These are phyloP conservation scores for Lanius ludovicianus DNA, from an alignment of 2,113 vertebrate genomes.

Conservation along the genomic window DNA sequence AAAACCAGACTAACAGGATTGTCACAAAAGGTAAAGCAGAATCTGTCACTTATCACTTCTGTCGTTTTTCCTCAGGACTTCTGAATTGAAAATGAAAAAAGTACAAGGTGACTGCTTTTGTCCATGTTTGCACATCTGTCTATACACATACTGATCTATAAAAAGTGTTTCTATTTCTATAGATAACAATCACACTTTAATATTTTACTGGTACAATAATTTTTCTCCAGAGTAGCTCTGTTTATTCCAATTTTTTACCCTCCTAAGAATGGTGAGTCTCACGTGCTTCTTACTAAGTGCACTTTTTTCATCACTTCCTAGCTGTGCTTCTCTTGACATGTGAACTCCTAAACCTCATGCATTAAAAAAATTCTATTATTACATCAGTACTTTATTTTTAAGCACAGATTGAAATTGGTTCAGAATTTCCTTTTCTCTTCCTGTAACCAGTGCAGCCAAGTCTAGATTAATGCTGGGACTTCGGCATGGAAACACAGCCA, in stretches of 20 bases:
- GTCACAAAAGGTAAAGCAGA: neutral
- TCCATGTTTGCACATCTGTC: rapidly evolving
- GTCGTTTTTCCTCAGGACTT: neutral
- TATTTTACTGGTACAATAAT: neutral
- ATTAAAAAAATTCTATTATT: neutral
- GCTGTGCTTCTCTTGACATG: neutral
- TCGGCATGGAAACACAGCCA: neutral
- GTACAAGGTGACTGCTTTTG: neutral
- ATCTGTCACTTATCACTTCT: neutral
- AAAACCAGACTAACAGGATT: neutral
- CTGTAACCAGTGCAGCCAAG: neutral
- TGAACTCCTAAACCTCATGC: neutral
- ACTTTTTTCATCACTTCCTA: neutral
- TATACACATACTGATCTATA: neutral
- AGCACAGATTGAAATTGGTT: neutral
- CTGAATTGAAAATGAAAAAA: too few relatives aligned
- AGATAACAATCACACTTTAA: neutral
- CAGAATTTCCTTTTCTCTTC: neutral
- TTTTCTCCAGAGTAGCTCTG: neutral
- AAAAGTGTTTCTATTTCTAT: neutral
- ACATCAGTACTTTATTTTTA: neutral
- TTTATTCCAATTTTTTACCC: neutral
- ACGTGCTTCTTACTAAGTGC: neutral
- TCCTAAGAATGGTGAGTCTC: neutral
- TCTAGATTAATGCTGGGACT: neutral